Evolutionary conservation across 2,797 vertebrate genomes (phyloP).

Genomic region (Oreochromis grahami): DNA sequence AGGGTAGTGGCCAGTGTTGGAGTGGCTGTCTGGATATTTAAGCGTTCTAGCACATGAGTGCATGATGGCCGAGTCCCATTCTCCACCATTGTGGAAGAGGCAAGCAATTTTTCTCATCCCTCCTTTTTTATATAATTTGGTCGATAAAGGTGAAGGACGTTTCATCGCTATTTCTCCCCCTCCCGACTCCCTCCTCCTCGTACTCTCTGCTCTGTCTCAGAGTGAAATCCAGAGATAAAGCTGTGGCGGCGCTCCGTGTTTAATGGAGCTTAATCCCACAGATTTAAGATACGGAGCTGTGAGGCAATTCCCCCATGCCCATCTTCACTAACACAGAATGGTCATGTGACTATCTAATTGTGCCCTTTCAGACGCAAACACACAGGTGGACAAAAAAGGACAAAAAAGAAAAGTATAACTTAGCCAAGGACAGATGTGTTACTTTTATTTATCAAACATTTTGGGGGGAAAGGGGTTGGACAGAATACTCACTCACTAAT

Average conservation of each 20-base stretch:
- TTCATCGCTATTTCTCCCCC: constrained; percentile 66
- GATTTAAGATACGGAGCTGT: constrained; percentile 77
- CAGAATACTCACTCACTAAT: not conserved
- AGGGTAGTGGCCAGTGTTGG: constrained; percentile 12
- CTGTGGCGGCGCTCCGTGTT: constrained; percentile 72
- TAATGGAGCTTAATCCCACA: constrained; percentile 81
- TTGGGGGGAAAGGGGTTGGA: not conserved
- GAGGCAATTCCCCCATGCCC: constrained; percentile 74
- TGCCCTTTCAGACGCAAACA: constrained; percentile 11
- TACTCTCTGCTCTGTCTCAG: constrained; percentile 63
- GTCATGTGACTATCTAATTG: constrained; percentile 54
- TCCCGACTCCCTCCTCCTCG: constrained; percentile 34
- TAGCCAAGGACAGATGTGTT: constrained; percentile 32
- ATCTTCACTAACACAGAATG: constrained; percentile 60
- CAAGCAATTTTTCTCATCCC: constrained; percentile 67
- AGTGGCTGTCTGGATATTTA: constrained; percentile 35
- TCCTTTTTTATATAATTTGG: constrained; percentile 68
- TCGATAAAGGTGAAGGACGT: constrained; percentile 80
- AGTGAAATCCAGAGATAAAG: constrained; percentile 78
- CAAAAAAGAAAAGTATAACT: not conserved
- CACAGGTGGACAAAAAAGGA: constrained; percentile 24
- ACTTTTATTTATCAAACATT: not conserved
- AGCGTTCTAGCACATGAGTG: constrained; percentile 48
- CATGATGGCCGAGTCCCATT: constrained; percentile 27
- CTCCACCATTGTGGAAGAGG: constrained; percentile 46